Percentiles rank a stretch among this genome's conserved stretches.
Evolutionary conservation across 2,888 invertebrate genomes (phyloP).

Genomic region (Xanthorhoe designata): DNA sequence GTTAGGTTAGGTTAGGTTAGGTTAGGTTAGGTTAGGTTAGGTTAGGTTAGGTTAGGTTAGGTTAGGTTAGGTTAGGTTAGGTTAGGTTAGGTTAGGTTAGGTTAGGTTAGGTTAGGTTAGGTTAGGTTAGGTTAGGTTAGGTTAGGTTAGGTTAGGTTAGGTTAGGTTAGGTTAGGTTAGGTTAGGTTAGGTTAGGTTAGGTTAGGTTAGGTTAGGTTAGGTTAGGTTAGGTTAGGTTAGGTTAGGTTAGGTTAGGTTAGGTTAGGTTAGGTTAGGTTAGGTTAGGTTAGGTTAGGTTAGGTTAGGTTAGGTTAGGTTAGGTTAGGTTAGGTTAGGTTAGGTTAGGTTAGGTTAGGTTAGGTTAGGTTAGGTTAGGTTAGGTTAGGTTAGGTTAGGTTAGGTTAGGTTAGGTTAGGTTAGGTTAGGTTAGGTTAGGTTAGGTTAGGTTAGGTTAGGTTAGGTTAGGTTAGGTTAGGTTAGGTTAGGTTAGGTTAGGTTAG

Average conservation of each 20-base stretch:
- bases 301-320: slow-evolving; percentile 1
- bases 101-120: slow-evolving; percentile 1
- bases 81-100: slow-evolving; percentile 1
- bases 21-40: slow-evolving; percentile 1
- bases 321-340: slow-evolving; percentile 1
- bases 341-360: background rate
- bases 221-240: slow-evolving; percentile 1
- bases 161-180: slow-evolving; percentile 1
- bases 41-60: slow-evolving; percentile 1
- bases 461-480: no score
- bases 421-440: background rate
- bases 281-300: slow-evolving; percentile 1
- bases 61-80: slow-evolving; percentile 1
- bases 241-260: slow-evolving; percentile 1
- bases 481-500: no score
- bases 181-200: slow-evolving; percentile 1
- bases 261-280: slow-evolving; percentile 1
- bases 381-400: no score
- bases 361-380: no score
- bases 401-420: background rate
- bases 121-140: slow-evolving; percentile 1
- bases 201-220: slow-evolving; percentile 1
- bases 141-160: slow-evolving; percentile 1
- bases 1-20: slow-evolving; percentile 1
- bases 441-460: no score